Evolutionary conservation across 2,113 vertebrate species (phyloP).

Genomic region (Pseudorasbora parva): DNA sequence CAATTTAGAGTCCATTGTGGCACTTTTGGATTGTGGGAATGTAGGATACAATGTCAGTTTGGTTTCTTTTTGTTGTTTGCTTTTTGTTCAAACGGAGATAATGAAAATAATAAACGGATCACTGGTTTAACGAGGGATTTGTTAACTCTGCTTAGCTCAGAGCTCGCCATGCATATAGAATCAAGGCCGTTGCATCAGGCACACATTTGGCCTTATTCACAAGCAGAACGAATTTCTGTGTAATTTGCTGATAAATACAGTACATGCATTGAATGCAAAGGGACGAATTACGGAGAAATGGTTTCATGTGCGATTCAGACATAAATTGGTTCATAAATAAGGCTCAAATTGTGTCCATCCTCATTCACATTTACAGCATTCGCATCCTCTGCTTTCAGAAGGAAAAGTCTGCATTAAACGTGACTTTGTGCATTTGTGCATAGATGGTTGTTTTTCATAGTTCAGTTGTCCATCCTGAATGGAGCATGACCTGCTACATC

Average conservation of each 20-base stretch:
- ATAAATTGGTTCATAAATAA: neutral
- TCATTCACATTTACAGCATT: neutral
- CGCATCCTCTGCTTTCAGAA: neutral
- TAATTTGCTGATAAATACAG: slow-evolving; percentile 4
- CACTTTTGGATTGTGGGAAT: slow-evolving; percentile 18
- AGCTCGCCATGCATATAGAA: neutral
- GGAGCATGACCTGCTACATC: slow-evolving; percentile 22
- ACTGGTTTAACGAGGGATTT: neutral
- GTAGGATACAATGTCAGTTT: neutral
- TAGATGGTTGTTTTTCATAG: slow-evolving; percentile 27
- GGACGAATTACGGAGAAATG: neutral
- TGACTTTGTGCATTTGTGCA: neutral
- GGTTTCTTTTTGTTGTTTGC: neutral
- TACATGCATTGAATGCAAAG: neutral
- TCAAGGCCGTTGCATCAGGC: neutral
- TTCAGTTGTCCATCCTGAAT: slow-evolving; percentile 24
- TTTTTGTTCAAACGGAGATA: neutral
- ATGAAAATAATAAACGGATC: neutral
- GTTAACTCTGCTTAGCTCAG: neutral
- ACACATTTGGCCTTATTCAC: neutral
- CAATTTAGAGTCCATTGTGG: slow-evolving; percentile 55
- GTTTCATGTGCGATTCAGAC: neutral
- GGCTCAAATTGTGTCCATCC: neutral
- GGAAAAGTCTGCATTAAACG: neutral
- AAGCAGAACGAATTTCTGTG: neutral